Base-by-base conservation (phyloP, 2,113 vertebrate genomes). In the Variabilichromis moorii region DNA sequence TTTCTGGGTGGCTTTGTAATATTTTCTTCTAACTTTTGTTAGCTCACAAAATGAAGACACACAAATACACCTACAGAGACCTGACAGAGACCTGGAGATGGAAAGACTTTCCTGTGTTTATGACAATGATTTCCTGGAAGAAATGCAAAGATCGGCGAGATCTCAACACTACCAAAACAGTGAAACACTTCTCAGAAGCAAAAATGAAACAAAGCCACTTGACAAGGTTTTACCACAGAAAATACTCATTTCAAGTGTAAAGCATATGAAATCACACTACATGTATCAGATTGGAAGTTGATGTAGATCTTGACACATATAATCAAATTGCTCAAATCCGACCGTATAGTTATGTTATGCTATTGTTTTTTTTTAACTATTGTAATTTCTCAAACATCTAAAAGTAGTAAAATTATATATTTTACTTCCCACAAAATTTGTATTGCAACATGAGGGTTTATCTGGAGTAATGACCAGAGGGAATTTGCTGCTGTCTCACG, bases 51-150 rank as follows among this genome's bases (percentile, higher is more conserved):
- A 37, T 35, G 68, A 76, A 7, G 47, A 50, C 16, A 11, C n/a
- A 16, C 73, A 81, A 40, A 40, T 37, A 28, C 9, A 24, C 5
- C 17, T 16, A 4, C 7, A 10, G 4, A 4, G 33, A 76, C 6
- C 50, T 10, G 50, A 86, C 11, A 81, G 8, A 10, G 16, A 54
- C 33, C 2, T 57, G n/a, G 85, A 88, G 35, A 79, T 14, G 79
- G 76, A 89, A 19, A 51, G 21, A 12, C 57, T 7, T 14, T 73
- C 68, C 8, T 11, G 5, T 59, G 40, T 91, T 68, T 90, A 91
- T 85, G 79, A 85, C 17, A 91, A 91, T 68, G 37, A 51, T 8
- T 61, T 16, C 42, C 7, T 80, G 35, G 68, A 35, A 37, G 53
- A 87, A 11, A 54, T 86, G 8, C 17, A 3, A 7, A 28, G 17